phyloP scores from a whole-genome alignment of 2,888 invertebrate species.

The Gastracanthus pulcherrimus region DNA sequence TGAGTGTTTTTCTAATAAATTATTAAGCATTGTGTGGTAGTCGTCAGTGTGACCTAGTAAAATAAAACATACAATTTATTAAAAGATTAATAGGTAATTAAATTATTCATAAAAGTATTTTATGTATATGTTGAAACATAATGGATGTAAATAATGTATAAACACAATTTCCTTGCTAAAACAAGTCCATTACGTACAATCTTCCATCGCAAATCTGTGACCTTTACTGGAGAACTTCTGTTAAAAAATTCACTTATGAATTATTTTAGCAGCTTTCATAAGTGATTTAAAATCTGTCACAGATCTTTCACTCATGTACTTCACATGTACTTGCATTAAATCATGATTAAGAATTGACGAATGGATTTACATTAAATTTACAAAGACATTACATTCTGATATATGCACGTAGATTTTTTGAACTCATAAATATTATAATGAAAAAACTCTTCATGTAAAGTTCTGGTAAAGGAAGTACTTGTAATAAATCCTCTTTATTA shows the following conservation, averaged over 20 bases:
- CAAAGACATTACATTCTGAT: no score
- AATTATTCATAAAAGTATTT: not conserved
- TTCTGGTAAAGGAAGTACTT: no score
- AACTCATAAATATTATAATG: no score
- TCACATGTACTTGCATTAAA: no score
- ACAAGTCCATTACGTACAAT: not conserved
- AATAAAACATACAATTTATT: not conserved
- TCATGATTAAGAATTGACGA: no score
- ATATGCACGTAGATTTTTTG: no score
- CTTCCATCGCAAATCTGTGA: not conserved
- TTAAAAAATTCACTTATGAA: not conserved
- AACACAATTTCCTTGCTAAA: no score
- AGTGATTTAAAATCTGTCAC: not conserved
- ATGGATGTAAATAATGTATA: no score
- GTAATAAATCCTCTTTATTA: no score
- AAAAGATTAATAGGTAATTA: not conserved
- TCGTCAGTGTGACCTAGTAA: slow-evolving; percentile 91
- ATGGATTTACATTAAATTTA: no score
- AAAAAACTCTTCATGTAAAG: no score
- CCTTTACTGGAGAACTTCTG: not conserved
- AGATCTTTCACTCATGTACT: not conserved
- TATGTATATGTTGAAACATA: not conserved
- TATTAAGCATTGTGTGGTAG: slow-evolving; percentile 89
- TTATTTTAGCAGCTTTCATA: not conserved
- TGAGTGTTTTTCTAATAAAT: slow-evolving; percentile 86